Percentiles rank a stretch among this genome's conserved stretches.
phyloP scores from a whole-genome alignment of 2,888 invertebrate species.

The Lordiphosa fenestrarum region DNA sequence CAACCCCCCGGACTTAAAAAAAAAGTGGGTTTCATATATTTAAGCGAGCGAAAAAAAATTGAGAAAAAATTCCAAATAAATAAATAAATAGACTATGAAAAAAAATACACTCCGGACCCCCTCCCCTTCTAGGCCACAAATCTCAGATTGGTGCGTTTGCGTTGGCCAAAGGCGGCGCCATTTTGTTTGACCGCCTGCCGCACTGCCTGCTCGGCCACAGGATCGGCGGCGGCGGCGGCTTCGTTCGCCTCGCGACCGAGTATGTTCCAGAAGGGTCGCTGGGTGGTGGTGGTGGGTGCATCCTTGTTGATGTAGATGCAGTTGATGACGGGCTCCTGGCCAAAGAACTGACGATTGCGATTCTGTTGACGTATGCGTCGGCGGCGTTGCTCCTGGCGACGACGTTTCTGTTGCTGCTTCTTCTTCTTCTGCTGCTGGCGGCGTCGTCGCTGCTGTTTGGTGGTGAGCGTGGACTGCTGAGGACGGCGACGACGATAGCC shows the following conservation, averaged over 20 bases:
- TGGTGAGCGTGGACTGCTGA: slow-evolving; percentile 33
- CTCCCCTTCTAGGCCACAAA: slow-evolving; percentile 62
- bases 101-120: neutral
- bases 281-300: slow-evolving; percentile 55
- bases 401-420: slow-evolving; percentile 35
- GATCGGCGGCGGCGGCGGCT: slow-evolving; percentile 15
- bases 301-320: slow-evolving; percentile 75
- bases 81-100: slow-evolving; percentile 13
- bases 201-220: slow-evolving; percentile 25
- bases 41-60: slow-evolving; percentile 22
- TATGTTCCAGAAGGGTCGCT: slow-evolving; percentile 76
- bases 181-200: slow-evolving; percentile 38
- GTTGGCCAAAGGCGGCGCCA: slow-evolving; percentile 56
- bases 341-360: slow-evolving; percentile 38
- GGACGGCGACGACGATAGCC: slow-evolving; percentile 55
- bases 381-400: slow-evolving; percentile 44
- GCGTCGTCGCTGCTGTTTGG: slow-evolving; percentile 40
- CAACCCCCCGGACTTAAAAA: neutral
- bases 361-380: slow-evolving; percentile 53
- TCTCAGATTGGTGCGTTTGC: slow-evolving; percentile 67
- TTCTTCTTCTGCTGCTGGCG: slow-evolving; percentile 38
- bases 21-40: slow-evolving; percentile 9
- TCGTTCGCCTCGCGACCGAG: slow-evolving; percentile 55
- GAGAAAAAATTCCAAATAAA: slow-evolving; percentile 39
- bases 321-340: slow-evolving; percentile 60